Conservation (phyloP, 92 coral and sea anemone species). For the Palythoa grandis region DNA sequence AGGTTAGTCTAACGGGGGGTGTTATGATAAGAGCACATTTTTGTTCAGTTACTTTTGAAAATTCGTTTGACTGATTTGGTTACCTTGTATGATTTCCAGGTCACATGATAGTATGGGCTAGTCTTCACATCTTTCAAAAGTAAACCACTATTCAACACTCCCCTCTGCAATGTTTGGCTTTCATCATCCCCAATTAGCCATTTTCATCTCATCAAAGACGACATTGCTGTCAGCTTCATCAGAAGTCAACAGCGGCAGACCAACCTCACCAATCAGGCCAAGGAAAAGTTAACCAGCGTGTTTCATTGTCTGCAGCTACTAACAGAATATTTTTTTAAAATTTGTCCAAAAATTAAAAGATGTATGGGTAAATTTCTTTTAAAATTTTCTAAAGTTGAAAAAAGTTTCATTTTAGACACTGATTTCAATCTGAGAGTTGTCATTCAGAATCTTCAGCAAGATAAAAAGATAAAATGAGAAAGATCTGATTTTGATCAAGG, state of each 20-base stretch:
- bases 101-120: slow-evolving; percentile 34
- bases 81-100: slow-evolving; percentile 49
- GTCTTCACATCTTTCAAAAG: slow-evolving; percentile 43
- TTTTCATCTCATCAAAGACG: slow-evolving; percentile 40
- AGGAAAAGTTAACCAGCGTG: background rate
- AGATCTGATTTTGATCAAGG: too few species aligned
- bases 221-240: slow-evolving; percentile 40
- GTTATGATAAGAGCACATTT: background rate
- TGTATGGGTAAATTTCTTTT: background rate
- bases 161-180: slow-evolving; percentile 49
- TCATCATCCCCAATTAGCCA: slow-evolving; percentile 49
- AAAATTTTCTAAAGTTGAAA: background rate
- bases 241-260: slow-evolving; percentile 25
- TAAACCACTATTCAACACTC: slow-evolving; percentile 36
- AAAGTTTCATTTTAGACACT: too few species aligned
- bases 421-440: background rate
- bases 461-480: too few species aligned
- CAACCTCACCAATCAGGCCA: slow-evolving; percentile 10
- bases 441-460: background rate
- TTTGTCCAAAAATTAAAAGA: background rate
- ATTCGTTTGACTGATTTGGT: slow-evolving; percentile 31
- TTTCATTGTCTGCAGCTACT: slow-evolving; percentile 9
- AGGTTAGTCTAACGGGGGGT: background rate
- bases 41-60: slow-evolving; percentile 12
- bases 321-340: background rate